Conservation (phyloP, 2,888 invertebrate genomes). For the Thelaira solivaga region DNA sequence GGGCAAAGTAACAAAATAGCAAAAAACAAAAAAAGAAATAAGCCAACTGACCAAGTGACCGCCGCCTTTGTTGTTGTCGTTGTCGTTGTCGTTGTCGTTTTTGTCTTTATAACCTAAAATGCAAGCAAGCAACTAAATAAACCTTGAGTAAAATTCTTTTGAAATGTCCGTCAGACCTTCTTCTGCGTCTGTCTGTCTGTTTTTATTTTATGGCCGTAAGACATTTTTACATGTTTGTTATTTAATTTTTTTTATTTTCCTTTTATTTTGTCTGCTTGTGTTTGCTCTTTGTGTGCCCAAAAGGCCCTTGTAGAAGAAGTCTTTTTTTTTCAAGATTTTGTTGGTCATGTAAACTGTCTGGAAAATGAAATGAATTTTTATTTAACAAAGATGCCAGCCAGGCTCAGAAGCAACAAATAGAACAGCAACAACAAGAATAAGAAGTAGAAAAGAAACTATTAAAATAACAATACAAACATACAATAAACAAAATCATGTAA, state of each 20-base stretch:
- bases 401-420: not conserved
- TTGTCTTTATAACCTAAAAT: constrained; percentile 35
- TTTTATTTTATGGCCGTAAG: constrained; percentile 19
- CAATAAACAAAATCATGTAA: constrained; percentile 36
- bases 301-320: constrained; percentile 20
- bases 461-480: not conserved
- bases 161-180: not conserved
- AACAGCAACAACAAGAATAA: no score
- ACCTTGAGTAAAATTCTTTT: constrained; percentile 7
- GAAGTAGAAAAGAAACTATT: not conserved
- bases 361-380: constrained; percentile 45
- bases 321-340: constrained; percentile 14
- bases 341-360: constrained; percentile 49
- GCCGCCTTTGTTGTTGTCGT: constrained; percentile 20
- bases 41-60: constrained; percentile 61
- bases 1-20: not conserved
- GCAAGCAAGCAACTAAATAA: constrained; percentile 10
- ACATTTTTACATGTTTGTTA: constrained; percentile 29
- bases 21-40: not conserved
- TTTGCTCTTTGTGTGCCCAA: not conserved
- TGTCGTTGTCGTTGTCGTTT: not conserved
- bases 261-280: constrained; percentile 3
- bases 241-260: not conserved
- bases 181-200: constrained; percentile 4
- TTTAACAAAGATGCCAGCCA: constrained; percentile 39